phyloP scores from a whole-genome alignment of 1,140 invertebrate genomes.

The Druon quercuslanigerum region DNA sequence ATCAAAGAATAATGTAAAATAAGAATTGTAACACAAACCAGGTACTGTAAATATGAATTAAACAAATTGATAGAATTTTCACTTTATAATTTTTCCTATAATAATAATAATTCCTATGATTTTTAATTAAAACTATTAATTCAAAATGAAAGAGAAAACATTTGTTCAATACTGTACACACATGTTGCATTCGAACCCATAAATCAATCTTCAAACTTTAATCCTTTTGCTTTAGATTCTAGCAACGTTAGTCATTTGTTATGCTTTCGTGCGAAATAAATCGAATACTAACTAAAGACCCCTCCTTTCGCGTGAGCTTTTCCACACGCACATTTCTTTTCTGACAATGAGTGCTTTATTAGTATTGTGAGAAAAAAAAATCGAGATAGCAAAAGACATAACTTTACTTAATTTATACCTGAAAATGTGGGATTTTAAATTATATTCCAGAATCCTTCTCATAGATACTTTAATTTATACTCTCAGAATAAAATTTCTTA shows the following conservation, averaged over 20 bases:
- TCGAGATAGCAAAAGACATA: not conserved
- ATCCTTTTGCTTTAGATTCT: slow-evolving; percentile 11
- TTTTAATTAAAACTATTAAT: too few species aligned
- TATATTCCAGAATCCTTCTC: too few species aligned
- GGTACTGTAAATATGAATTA: too few species aligned
- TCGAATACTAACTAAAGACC: slow-evolving; percentile 5
- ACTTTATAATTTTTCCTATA: too few species aligned
- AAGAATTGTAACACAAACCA: too few species aligned
- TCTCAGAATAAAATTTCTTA: too few species aligned
- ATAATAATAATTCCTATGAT: too few species aligned
- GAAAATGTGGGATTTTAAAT: too few species aligned
- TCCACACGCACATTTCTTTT: slow-evolving; percentile 26
- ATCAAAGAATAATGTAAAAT: too few species aligned
- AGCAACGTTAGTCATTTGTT: slow-evolving; percentile 23
- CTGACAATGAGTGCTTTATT: slow-evolving; percentile 2
- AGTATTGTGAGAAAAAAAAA: not conserved
- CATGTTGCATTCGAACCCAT: slow-evolving; percentile 17
- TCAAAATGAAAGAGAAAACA: not conserved
- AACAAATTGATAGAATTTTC: too few species aligned
- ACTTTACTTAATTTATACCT: too few species aligned
- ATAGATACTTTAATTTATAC: too few species aligned
- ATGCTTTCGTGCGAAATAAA: slow-evolving; percentile 27
- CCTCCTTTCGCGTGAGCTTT: slow-evolving; percentile 9
- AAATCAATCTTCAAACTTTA: slow-evolving; percentile 17
- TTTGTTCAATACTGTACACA: not conserved